Base-by-base conservation (phyloP, 2,797 vertebrate species). In the Sylvia borin region DNA sequence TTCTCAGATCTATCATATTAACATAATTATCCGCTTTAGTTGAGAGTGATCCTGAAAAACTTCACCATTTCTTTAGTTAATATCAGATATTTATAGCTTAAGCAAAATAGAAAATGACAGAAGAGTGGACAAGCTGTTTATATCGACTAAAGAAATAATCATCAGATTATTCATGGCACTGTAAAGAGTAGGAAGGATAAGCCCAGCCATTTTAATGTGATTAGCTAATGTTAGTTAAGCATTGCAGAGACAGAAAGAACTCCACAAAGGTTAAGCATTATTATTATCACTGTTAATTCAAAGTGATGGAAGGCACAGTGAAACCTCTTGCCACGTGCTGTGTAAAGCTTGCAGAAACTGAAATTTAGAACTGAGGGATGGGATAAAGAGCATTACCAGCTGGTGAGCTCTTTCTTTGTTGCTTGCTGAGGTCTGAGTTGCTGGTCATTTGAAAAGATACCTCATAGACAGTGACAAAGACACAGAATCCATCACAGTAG, bases 71-170 rank as follows among this genome's bases (percentile, higher is more conserved):
- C 73, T 95, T 92, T 51, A 42, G 62, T 78, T 91, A 42, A 50
- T 96, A 82, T 57, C 55, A 65, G 55, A 62, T 88, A 89, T 82
- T 87, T 85, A 79, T 58, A 94, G 61, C 38, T 87, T 87, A 93
- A 85, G n/a, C 54, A 92, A 94, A 95, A 90, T 57, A 90, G 79
- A 82, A 94, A 84, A 92, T 92, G 79, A 84, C 91, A 93, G 61
- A n/a, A 93, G 43, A 94, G 76, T 70, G 91, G 91, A 88, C 88
- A 95, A 93, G 74, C 67, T 96, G 83, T 96, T 96, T 94, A 85
- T 86, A 70, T 74, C 31, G 11, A 74, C 79, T 93, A 88, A 85
- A 88, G 55, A 97, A 96, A 95, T 92, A 86, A 93, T 90, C 93
- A 81, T 88, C 79, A 88, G 85, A 92, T 96, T 96, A 94, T 96